A percentile compares a stretch with the other conserved stretches of the same genome.
These are phyloP conservation scores for Mastigias papua DNA, from an alignment of 30 jellyfish, hydroid and myxozoan species.

Conservation along the genomic window DNA sequence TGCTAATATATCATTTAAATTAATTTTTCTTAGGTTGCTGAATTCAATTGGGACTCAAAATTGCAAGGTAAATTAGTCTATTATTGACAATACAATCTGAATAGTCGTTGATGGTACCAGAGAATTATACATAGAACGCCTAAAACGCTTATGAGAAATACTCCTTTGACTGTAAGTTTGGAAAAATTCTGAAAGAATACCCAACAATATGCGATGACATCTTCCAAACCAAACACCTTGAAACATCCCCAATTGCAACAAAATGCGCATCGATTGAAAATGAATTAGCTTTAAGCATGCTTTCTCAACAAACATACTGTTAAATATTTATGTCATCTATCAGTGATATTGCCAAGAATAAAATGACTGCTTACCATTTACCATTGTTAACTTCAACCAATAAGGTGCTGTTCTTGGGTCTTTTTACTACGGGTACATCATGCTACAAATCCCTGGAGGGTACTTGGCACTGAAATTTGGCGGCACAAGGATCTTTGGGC, in stretches of 20 bases:
- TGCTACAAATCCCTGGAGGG: slow-evolving; percentile 99
- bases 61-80: slow-evolving; percentile 82
- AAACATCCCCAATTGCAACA: no score
- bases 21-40: slow-evolving; percentile 76
- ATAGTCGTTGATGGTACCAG: no score
- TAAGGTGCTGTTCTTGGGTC: slow-evolving; percentile 99
- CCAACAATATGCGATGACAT: no score
- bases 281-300: no score
- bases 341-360: not conserved
- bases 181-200: no score
- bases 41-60: slow-evolving; percentile 98
- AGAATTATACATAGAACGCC: no score
- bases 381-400: not conserved
- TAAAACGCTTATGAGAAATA: no score
- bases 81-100: no score
- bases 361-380: not conserved
- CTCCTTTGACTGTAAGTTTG: no score
- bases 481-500: slow-evolving; percentile 98
- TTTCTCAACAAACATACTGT: not conserved
- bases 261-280: no score
- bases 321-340: not conserved
- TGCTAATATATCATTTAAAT: not conserved
- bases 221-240: no score
- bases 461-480: slow-evolving; percentile 97
- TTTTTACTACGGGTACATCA: slow-evolving; percentile 97